Conservation (phyloP, 2,888 invertebrate genomes). For the Rhyacophila evoluta region DNA sequence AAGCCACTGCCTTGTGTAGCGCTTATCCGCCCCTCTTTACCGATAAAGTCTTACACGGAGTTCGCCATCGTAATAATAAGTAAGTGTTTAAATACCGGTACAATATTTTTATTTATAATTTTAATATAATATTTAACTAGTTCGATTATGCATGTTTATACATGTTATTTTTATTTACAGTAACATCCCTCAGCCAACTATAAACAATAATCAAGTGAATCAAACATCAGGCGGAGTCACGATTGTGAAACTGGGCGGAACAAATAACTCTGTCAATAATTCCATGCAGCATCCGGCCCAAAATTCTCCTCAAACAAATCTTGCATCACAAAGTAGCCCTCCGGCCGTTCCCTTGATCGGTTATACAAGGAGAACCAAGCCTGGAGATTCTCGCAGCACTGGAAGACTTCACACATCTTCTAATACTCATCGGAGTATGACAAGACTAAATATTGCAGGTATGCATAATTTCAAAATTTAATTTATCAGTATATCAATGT, state of each 20-base stretch:
- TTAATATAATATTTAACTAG: no score
- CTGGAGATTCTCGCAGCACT: constrained; percentile 82
- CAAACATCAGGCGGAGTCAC: constrained; percentile 82
- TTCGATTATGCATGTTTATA: no score
- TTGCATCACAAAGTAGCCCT: constrained; percentile 53
- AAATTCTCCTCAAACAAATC: constrained; percentile 52
- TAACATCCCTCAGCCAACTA: constrained; percentile 44
- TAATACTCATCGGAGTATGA: constrained; percentile 83
- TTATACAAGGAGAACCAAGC: constrained; percentile 74
- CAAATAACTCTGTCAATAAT: constrained; percentile 55
- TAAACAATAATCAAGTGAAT: constrained; percentile 72
- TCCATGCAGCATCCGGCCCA: constrained; percentile 54
- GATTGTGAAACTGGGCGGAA: constrained; percentile 80
- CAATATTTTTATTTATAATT: no score
- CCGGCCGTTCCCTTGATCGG: constrained; percentile 57
- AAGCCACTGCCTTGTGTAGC: constrained; percentile 84
- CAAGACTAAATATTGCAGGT: constrained; percentile 79
- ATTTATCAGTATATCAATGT: no score
- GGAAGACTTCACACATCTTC: constrained; percentile 79
- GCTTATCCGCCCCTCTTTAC: constrained; percentile 85
- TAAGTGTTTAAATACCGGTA: no score
- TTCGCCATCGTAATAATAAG: constrained; percentile 74
- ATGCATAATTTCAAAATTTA: neutral
- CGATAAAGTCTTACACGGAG: constrained; percentile 81
- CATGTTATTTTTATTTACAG: constrained; percentile 38